Evolutionary conservation across 2,113 vertebrate species (phyloP).

Genomic region (Willisornis vidua): DNA sequence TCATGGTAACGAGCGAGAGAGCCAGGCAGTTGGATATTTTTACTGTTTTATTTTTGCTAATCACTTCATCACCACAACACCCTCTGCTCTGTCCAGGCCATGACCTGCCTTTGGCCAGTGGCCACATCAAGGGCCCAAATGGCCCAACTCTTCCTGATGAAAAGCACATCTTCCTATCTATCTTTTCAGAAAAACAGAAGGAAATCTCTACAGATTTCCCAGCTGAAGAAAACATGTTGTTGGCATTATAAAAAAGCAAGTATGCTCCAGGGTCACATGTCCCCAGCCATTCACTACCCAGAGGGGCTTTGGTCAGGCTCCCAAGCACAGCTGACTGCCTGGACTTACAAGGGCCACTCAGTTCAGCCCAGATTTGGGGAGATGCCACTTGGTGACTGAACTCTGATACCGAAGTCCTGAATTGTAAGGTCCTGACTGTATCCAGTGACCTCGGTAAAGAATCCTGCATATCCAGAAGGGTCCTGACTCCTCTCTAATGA

Average conservation of each 20-base stretch:
- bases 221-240: not conserved
- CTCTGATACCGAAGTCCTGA: not conserved
- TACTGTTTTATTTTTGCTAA: not conserved
- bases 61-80: not conserved
- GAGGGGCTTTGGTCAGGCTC: not conserved
- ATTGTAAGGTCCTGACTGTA: not conserved
- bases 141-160: not conserved
- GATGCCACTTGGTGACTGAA: not conserved
- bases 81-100: not conserved
- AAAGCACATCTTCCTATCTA: not conserved
- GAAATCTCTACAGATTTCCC: not conserved
- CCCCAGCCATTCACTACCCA: not conserved
- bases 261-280: not conserved
- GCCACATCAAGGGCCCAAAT: not conserved
- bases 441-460: not conserved
- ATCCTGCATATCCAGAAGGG: not conserved
- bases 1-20: slow-evolving; percentile 40
- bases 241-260: not conserved
- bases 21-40: not conserved
- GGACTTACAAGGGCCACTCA: not conserved
- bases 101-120: not conserved
- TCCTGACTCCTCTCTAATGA: not conserved
- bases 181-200: not conserved
- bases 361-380: not conserved
- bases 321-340: not conserved